Evolutionary conservation across 2,888 invertebrate genomes (phyloP).

Genomic region (Acleris laterana): DNA sequence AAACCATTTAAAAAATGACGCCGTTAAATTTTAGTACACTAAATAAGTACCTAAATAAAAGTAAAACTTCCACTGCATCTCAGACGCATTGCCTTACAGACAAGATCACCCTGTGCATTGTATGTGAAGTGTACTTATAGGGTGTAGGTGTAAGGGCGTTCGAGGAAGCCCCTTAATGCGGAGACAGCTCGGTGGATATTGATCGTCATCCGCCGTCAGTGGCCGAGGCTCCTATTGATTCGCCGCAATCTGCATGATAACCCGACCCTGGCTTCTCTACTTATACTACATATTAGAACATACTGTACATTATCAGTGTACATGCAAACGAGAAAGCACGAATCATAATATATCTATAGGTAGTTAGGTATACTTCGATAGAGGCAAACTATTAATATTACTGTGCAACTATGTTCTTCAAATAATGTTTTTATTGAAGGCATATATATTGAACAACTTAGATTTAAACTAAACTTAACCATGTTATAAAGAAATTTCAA

Average conservation of each 20-base stretch:
- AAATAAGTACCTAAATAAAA: not conserved
- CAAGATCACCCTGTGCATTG: slow-evolving; percentile 30
- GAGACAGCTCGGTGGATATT: slow-evolving; percentile 83
- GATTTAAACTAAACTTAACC: too few relatives aligned
- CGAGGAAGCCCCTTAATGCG: slow-evolving; percentile 83
- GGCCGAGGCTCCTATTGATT: slow-evolving; percentile 83
- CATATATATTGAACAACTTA: too few relatives aligned
- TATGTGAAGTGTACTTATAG: slow-evolving; percentile 65
- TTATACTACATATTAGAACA: slow-evolving; percentile 40
- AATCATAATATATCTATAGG: too few relatives aligned
- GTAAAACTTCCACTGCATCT: slow-evolving; percentile 19
- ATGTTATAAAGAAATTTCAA: not conserved
- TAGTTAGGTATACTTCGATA: too few relatives aligned
- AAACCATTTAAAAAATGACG: too few relatives aligned
- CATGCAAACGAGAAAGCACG: too few relatives aligned
- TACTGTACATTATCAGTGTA: slow-evolving; percentile 1
- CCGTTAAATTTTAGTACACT: not conserved
- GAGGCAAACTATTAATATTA: too few relatives aligned
- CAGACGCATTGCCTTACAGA: slow-evolving; percentile 20
- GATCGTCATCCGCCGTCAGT: slow-evolving; percentile 84
- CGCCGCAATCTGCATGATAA: slow-evolving; percentile 84
- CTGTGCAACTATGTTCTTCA: too few relatives aligned
- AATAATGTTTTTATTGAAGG: too few relatives aligned
- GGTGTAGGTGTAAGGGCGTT: slow-evolving; percentile 81
- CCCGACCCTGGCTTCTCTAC: slow-evolving; percentile 76